Base-by-base conservation (phyloP, 64 coral and sea anemone species). In the Hydrozoanthus tunicans region DNA sequence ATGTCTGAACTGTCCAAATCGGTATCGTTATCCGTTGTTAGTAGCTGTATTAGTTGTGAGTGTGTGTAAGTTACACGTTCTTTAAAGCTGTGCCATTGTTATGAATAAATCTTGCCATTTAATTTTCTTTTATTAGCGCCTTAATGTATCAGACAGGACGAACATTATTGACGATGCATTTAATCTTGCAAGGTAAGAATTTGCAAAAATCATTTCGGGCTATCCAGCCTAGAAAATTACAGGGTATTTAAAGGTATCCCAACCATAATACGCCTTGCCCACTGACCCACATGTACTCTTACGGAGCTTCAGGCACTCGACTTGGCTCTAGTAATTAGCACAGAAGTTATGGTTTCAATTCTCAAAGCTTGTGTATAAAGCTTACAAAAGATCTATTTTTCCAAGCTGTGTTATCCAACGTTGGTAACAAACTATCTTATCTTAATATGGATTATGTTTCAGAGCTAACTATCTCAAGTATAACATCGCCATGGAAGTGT, bases 151-250 rank as follows among this genome's bases (percentile, higher is more conserved):
- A 59, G 92, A 99, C 77, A 93, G 97, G 86, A 86, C 97, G 56
- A 95, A 93, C 82, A 57, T 99, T 43, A 91, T 99, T 78, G 76
- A 99, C 77, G 97, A 99, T 77, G 94, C 92, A n/a, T 96, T 99
- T 32, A 99, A 90, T 53, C 85, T 99, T 59, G 97, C 97, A 59
- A 99, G 97, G 97, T 99, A 51, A 81, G 82, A 92, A 61, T 53
- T 13, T 59, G 14, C 9, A 9, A 7, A n/a, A 64, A 59, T 0
- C 6, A 43, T 43, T 43, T 43, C 32, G 14, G 27, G 7, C 53
- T 11, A 43, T 76, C 12, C 27, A 67, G 12, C 4, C 14, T 14
- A 15, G 14, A 78, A 55, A 57, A 58, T 2, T 26, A 80, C 24
- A 11, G 10, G 20, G 17, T 20, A 3, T 80, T n/a, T 20, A 43